These are phyloP conservation scores for Drosophila leonis DNA, from an alignment of 2,888 invertebrate species.

Conservation along the genomic window DNA sequence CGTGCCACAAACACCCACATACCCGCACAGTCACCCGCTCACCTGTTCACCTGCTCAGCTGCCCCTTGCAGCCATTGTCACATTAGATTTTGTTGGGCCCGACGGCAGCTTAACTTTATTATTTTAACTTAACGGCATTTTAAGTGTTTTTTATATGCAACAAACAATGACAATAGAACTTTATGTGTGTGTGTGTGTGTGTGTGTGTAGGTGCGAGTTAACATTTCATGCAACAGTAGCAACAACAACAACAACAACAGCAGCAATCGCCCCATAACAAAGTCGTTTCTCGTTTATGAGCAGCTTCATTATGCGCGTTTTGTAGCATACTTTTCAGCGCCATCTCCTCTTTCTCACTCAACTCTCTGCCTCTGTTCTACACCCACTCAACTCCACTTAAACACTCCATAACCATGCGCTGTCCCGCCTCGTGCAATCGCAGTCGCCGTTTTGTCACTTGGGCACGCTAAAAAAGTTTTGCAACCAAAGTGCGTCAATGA, in stretches of 20 bases:
- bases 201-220: slow-evolving; percentile 60
- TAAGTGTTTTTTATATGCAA: slow-evolving; percentile 78
- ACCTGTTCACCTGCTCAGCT: slow-evolving; percentile 4
- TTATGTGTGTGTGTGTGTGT: slow-evolving; percentile 7
- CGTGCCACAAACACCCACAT: slow-evolving; percentile 11
- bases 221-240: slow-evolving; percentile 58
- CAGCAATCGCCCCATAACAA: slow-evolving; percentile 29
- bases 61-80: slow-evolving; percentile 58
- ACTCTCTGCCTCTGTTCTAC: no score
- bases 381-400: slow-evolving; percentile 5
- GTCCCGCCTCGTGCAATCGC: slow-evolving; percentile 1
- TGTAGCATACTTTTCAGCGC: slow-evolving; percentile 66
- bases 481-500: slow-evolving; percentile 66
- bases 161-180: slow-evolving; percentile 33
- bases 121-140: slow-evolving; percentile 80
- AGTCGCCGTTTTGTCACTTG: slow-evolving; percentile 43
- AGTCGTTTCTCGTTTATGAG: slow-evolving; percentile 63
- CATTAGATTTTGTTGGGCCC: slow-evolving; percentile 76
- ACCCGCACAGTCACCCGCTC: background rate
- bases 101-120: slow-evolving; percentile 76
- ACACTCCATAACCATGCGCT: slow-evolving; percentile 10
- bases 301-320: slow-evolving; percentile 76
- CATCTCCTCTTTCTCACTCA: background rate
- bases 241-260: slow-evolving; percentile 16
- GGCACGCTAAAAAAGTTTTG: slow-evolving; percentile 60